Percentiles rank a stretch among this genome's conserved stretches.
Evolutionary conservation across 2,113 vertebrate species (phyloP).

Genomic region (Tragulus kanchil): DNA sequence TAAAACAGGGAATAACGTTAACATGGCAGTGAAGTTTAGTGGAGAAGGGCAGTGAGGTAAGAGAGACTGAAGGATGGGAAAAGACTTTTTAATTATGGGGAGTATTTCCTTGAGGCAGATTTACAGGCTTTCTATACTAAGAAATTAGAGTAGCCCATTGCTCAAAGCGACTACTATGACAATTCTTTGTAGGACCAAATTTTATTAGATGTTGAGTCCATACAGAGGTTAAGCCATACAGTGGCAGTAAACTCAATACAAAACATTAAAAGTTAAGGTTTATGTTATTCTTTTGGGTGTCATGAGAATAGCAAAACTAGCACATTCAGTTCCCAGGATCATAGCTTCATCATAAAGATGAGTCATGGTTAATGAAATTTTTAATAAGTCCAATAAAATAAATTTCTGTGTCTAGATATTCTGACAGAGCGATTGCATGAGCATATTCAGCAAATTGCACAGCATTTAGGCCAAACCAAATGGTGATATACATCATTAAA

Average conservation of each 20-base stretch:
- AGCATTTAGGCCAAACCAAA: neutral
- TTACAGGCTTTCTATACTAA: neutral
- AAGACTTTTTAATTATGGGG: neutral
- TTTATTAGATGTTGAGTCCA: conserved; percentile 33
- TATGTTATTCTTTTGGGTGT: conserved; percentile 50
- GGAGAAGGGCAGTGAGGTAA: neutral
- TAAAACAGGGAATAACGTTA: neutral
- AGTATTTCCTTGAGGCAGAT: neutral
- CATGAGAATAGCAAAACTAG: conserved; percentile 48
- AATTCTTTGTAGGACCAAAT: conserved; percentile 12
- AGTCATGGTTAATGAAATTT: conserved; percentile 67
- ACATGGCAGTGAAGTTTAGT: neutral
- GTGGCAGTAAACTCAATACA: conserved; percentile 39
- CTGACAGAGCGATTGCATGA: neutral
- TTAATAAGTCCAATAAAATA: conserved; percentile 13
- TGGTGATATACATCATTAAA: neutral
- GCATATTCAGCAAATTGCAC: neutral
- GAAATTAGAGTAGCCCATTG: neutral
- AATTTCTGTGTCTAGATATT: neutral
- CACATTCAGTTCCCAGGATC: conserved; percentile 38
- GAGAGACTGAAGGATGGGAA: neutral
- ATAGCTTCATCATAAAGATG: conserved; percentile 58
- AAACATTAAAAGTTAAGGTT: conserved; percentile 69
- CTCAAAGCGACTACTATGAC: neutral
- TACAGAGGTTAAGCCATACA: neutral